Evolutionary conservation across 53 echinoderm and acorn worm species (phyloP), one percentile per base, ranked within the genome.

Genomic region (Crossaster papposus): DNA sequence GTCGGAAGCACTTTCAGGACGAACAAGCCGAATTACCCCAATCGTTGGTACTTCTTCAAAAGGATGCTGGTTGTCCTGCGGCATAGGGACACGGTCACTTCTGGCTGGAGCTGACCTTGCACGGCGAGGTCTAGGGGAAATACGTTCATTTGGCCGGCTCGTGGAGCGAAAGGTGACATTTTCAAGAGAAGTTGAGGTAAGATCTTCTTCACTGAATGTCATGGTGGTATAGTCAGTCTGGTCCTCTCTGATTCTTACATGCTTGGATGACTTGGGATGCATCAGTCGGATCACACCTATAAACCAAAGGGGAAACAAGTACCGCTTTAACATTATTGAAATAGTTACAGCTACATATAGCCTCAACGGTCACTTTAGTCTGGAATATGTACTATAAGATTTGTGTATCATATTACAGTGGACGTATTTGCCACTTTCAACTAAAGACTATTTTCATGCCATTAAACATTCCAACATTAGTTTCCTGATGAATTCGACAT

Each of bases 201-300:
- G 17, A 50, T 91, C 91, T 2, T 91, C 91, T 26, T 91, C 91
- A 36, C 84, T 75, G 83, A 83, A 64, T 4, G 90, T 30, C 18
- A 91, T 33, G 50, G 75, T 83, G 18, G 76, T 26, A 30, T 44
- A 79, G 29, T 83, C 65, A 20, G 51, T 29, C 28, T 33, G 31
- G 53, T 91, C 78, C 34, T 91, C 85, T 58, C 77, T 64, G 26
- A 91, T 84, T 70, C 84, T 77, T 14, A 91, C 91, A 22, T 65
- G 78, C 81, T 91, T 91, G 70, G 91, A 83, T 32, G 91, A 84
- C 34, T 84, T 91, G 52, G 91, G 68, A 2, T 65, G 32, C 78
- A 91, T 38, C 70, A 91, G 51, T 62, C 91, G 65, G 64, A 91
- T 91, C 8, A 85, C 38, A 52, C 91, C 91, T 91, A 84, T 85